phyloP scores from a whole-genome alignment of 1,140 invertebrate genomes.

The Andricus grossulariae region DNA sequence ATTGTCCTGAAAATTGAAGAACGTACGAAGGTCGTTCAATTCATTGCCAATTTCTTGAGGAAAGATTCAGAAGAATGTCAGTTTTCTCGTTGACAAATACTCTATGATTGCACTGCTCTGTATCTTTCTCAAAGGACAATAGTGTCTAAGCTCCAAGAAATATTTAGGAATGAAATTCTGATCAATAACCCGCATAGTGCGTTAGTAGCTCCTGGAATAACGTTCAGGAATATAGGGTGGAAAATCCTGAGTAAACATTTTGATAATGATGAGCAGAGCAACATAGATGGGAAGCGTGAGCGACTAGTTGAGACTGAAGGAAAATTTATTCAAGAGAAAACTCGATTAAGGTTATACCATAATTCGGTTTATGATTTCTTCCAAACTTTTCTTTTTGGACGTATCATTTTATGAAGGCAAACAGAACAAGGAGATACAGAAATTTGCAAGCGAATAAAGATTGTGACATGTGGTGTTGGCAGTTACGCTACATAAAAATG shows the following conservation, averaged over 20 bases:
- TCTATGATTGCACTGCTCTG: not conserved
- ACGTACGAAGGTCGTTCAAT: no score
- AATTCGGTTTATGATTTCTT: not conserved
- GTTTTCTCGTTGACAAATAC: not conserved
- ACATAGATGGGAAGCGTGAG: not conserved
- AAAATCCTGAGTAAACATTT: not conserved
- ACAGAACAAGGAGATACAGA: not conserved
- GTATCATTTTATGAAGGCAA: not conserved
- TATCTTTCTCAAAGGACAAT: not conserved
- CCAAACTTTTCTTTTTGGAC: not conserved
- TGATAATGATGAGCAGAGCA: not conserved
- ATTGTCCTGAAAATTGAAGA: no score
- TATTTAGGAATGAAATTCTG: not conserved
- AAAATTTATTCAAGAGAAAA: not conserved
- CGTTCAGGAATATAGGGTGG: not conserved
- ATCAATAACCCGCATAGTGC: not conserved
- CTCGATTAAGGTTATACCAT: not conserved
- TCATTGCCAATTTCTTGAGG: not conserved
- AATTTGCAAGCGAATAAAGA: not conserved
- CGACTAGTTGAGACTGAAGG: not conserved
- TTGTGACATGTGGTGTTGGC: not conserved
- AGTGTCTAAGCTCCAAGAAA: not conserved
- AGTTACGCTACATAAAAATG: not conserved
- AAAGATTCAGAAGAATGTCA: not conserved
- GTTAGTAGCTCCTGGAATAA: not conserved